Percentiles rank a stretch among this genome's conserved stretches.
Evolutionary conservation across 1,140 invertebrate species (phyloP).

Genomic region (Magallana ariakensis): DNA sequence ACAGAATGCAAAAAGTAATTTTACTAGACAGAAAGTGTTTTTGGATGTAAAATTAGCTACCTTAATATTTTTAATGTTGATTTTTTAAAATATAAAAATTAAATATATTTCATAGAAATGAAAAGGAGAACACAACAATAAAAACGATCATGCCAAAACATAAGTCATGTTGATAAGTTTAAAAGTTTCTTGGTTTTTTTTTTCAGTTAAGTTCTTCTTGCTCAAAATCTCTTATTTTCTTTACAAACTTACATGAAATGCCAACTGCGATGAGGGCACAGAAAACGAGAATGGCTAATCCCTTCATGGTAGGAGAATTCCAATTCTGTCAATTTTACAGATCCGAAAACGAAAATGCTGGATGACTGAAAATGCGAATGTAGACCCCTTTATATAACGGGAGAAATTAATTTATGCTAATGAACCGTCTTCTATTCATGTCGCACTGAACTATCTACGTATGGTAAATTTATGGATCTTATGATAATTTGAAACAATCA

Average conservation of each 20-base stretch:
- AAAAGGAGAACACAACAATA: too few relatives aligned
- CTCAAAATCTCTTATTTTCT: too few relatives aligned
- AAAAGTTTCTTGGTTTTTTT: too few relatives aligned
- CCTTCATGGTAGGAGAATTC: slow-evolving; percentile 28
- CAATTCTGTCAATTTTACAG: slow-evolving; percentile 34
- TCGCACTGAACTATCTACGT: neutral
- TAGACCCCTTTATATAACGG: slow-evolving; percentile 1
- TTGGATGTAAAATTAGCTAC: too few relatives aligned
- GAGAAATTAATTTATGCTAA: slow-evolving; percentile 31
- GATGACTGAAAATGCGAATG: neutral
- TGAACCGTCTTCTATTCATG: slow-evolving; percentile 11
- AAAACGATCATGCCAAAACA: too few relatives aligned
- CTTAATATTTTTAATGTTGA: too few relatives aligned
- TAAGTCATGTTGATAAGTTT: too few relatives aligned
- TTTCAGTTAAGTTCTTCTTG: too few relatives aligned
- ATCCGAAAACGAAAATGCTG: slow-evolving; percentile 11
- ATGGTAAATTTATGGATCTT: slow-evolving; percentile 29
- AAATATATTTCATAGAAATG: too few relatives aligned
- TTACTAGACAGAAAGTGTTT: too few relatives aligned
- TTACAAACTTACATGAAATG: slow-evolving; percentile 5
- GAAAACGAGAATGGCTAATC: slow-evolving; percentile 27
- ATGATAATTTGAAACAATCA: slow-evolving; percentile 37
- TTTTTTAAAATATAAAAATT: too few relatives aligned
- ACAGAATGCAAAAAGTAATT: too few relatives aligned
- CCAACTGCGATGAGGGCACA: slow-evolving; percentile 14